Conservation (phyloP, 2,797 vertebrate genomes). For the Leptoclinus maculatus region DNA sequence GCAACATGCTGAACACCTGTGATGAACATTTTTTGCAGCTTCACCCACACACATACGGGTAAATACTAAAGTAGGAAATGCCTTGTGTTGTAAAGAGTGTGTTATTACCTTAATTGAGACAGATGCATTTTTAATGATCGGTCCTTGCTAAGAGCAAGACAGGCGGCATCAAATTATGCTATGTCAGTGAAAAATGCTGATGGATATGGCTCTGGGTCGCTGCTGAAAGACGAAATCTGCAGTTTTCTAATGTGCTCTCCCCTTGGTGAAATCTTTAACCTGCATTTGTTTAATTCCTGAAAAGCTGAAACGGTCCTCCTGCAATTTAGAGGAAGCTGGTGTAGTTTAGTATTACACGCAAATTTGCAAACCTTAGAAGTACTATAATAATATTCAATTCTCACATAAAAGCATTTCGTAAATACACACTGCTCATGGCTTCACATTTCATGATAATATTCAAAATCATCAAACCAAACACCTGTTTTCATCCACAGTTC, state of each 20-base stretch:
- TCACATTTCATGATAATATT: slow-evolving; percentile 16
- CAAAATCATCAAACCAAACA: slow-evolving; percentile 40
- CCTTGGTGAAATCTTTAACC: slow-evolving; percentile 43
- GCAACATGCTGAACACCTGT: neutral
- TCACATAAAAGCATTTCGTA: slow-evolving; percentile 2
- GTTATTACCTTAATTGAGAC: slow-evolving; percentile 74
- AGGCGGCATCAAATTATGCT: slow-evolving; percentile 79
- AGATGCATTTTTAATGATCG: slow-evolving; percentile 83
- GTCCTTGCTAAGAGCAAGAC: slow-evolving; percentile 60
- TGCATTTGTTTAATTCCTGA: slow-evolving; percentile 38
- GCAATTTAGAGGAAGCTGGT: neutral
- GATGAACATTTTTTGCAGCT: neutral
- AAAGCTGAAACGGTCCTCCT: slow-evolving; percentile 23
- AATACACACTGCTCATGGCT: slow-evolving; percentile 1
- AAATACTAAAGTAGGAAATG: slow-evolving; percentile 36
- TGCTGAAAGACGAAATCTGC: slow-evolving; percentile 60
- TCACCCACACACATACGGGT: slow-evolving; percentile 2
- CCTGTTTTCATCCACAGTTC: slow-evolving; percentile 34
- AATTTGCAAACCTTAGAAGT: neutral
- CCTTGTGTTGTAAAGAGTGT: slow-evolving; percentile 54
- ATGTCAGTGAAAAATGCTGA: slow-evolving; percentile 76
- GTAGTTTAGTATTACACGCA: neutral
- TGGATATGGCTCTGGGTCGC: slow-evolving; percentile 46
- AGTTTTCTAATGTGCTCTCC: slow-evolving; percentile 46
- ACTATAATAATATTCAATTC: neutral